These are phyloP conservation scores for Cyprinodon diabolis DNA, from an alignment of 2,797 vertebrate genomes.

Conservation along the genomic window DNA sequence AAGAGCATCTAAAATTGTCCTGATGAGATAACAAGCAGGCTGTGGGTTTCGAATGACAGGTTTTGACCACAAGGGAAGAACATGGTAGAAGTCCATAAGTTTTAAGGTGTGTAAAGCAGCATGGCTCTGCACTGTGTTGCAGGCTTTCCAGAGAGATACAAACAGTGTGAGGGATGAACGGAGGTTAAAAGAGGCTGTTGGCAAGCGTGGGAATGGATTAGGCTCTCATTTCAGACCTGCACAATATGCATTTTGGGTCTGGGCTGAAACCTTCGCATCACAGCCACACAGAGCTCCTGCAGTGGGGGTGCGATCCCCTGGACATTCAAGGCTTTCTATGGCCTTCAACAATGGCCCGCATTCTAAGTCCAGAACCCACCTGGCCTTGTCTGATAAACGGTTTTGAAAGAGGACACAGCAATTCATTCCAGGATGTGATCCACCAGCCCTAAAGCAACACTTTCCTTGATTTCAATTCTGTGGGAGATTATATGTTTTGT, in stretches of 20 bases:
- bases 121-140: slow-evolving; percentile 48
- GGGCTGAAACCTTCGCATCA: slow-evolving; percentile 57
- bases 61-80: slow-evolving; percentile 62
- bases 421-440: slow-evolving; percentile 35
- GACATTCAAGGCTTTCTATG: slow-evolving; percentile 64
- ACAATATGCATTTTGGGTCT: slow-evolving; percentile 76
- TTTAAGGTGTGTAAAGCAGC: slow-evolving; percentile 55
- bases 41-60: slow-evolving; percentile 49
- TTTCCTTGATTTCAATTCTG: slow-evolving; percentile 16
- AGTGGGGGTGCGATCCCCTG: slow-evolving; percentile 45
- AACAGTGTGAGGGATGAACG: slow-evolving; percentile 70
- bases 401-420: slow-evolving; percentile 58
- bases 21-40: slow-evolving; percentile 60
- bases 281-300: slow-evolving; percentile 57
- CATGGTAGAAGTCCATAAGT: slow-evolving; percentile 72
- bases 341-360: slow-evolving; percentile 74
- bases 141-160: slow-evolving; percentile 66
- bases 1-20: slow-evolving; percentile 32
- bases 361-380: slow-evolving; percentile 74
- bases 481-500: neutral
- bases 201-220: slow-evolving; percentile 74
- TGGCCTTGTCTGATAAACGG: slow-evolving; percentile 77
- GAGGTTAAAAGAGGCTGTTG: slow-evolving; percentile 61
- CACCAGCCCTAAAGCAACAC: slow-evolving; percentile 33
- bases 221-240: slow-evolving; percentile 73